A percentile compares a stretch with the other conserved stretches of the same genome.
These are phyloP conservation scores for Gibbula magus DNA, from an alignment of 2,888 invertebrate species.

Conservation along the genomic window DNA sequence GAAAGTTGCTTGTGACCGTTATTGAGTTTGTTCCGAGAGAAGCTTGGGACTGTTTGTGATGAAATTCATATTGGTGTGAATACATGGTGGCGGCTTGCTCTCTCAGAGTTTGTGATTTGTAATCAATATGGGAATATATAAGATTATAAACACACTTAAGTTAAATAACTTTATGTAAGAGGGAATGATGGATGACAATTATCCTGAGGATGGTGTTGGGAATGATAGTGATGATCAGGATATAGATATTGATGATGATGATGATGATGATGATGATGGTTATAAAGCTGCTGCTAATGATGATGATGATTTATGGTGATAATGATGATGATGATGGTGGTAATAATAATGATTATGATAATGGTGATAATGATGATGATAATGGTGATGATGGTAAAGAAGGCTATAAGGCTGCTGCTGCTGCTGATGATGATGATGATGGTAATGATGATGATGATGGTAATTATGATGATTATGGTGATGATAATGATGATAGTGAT, in stretches of 20 bases:
- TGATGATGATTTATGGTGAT: background rate
- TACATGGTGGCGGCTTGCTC: too few relatives aligned
- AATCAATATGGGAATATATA: too few relatives aligned
- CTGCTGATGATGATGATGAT: background rate
- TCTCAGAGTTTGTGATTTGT: too few relatives aligned
- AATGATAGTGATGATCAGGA: background rate
- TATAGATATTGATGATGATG: background rate
- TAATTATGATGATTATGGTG: background rate
- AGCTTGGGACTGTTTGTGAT: too few relatives aligned
- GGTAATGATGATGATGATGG: background rate
- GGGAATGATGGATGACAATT: too few relatives aligned
- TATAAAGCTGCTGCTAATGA: background rate
- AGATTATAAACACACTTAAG: too few relatives aligned
- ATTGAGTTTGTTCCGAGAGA: too few relatives aligned
- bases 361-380: background rate
- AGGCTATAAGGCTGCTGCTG: background rate
- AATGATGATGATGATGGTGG: background rate
- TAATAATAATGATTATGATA: background rate
- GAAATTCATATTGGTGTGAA: too few relatives aligned
- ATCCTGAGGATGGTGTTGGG: background rate
- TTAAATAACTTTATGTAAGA: too few relatives aligned
- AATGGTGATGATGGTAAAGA: background rate
- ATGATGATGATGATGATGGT: background rate
- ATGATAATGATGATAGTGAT: background rate
- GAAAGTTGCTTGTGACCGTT: too few relatives aligned